phyloP scores from a whole-genome alignment of 1,140 invertebrate genomes.

The Helicoverpa armigera region DNA sequence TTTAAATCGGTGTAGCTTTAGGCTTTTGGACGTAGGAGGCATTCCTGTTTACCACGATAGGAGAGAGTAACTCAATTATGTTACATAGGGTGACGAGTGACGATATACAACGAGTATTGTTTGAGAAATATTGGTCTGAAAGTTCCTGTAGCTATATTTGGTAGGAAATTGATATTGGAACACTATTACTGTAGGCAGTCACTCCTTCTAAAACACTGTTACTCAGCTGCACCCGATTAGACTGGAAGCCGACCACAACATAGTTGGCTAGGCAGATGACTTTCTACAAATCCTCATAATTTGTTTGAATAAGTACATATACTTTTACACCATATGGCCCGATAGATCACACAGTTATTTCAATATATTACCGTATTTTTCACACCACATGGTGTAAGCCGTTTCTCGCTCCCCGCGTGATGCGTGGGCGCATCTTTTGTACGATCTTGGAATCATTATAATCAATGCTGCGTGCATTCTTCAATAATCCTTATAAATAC shows the following conservation, averaged over 20 bases:
- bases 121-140: neutral
- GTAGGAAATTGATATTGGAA: neutral
- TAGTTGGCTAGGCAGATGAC: too few relatives aligned
- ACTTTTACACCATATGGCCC: neutral
- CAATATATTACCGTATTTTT: slow-evolving; percentile 12
- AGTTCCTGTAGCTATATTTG: neutral
- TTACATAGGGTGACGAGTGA: neutral
- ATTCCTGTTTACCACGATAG: neutral
- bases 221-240: too few relatives aligned
- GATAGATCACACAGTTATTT: slow-evolving; percentile 7
- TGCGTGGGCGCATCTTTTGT: neutral
- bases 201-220: too few relatives aligned
- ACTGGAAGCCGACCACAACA: too few relatives aligned
- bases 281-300: too few relatives aligned
- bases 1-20: slow-evolving; percentile 27
- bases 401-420: neutral
- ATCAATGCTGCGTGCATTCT: slow-evolving; percentile 4
- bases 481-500: slow-evolving; percentile 1
- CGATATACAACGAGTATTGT: neutral
- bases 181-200: too few relatives aligned
- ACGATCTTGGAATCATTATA: neutral
- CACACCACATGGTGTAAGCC: slow-evolving; percentile 7
- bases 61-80: too few relatives aligned
- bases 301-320: neutral
- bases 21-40: slow-evolving; percentile 9